These are phyloP conservation scores for Perca fluviatilis DNA, from an alignment of 2,113 vertebrate genomes.

Conservation along the genomic window DNA sequence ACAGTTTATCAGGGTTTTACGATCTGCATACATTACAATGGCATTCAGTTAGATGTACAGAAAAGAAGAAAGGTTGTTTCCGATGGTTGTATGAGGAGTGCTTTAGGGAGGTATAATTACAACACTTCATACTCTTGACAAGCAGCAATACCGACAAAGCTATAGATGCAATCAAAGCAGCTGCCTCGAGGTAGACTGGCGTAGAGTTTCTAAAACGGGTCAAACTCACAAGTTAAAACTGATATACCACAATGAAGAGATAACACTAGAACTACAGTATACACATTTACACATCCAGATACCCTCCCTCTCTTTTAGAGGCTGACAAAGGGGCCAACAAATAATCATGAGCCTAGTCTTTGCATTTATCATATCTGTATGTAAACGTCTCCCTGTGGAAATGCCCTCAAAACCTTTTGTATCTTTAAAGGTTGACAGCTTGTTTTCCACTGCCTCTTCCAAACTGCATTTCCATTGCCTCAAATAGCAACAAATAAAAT, in stretches of 20 bases:
- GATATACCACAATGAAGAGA: not conserved
- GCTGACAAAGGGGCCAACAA: not conserved
- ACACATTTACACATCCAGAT: not conserved
- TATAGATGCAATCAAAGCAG: constrained; percentile 7
- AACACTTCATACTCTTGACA: not conserved
- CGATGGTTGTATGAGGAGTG: not conserved
- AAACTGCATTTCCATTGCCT: not conserved
- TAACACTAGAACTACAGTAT: not conserved
- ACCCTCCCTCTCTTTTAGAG: not conserved
- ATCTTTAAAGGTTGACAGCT: constrained; percentile 9
- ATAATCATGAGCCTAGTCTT: constrained; percentile 21
- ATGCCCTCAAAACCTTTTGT: constrained; percentile 18
- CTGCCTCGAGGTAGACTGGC: not conserved
- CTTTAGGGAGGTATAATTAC: not conserved
- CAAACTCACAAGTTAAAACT: not conserved
- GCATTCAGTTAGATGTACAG: not conserved
- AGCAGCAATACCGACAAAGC: not conserved
- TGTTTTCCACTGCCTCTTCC: not conserved
- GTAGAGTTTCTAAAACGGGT: not conserved
- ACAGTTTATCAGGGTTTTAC: constrained; percentile 27
- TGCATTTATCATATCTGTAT: constrained; percentile 9
- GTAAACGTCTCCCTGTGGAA: not conserved
- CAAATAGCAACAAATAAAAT: constrained; percentile 19
- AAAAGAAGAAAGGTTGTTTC: not conserved
- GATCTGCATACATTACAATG: constrained; percentile 13